A percentile compares a stretch with the other conserved stretches of the same genome.
These are phyloP conservation scores for Gortyna flavago DNA, from an alignment of 2,888 invertebrate genomes.

Conservation along the genomic window DNA sequence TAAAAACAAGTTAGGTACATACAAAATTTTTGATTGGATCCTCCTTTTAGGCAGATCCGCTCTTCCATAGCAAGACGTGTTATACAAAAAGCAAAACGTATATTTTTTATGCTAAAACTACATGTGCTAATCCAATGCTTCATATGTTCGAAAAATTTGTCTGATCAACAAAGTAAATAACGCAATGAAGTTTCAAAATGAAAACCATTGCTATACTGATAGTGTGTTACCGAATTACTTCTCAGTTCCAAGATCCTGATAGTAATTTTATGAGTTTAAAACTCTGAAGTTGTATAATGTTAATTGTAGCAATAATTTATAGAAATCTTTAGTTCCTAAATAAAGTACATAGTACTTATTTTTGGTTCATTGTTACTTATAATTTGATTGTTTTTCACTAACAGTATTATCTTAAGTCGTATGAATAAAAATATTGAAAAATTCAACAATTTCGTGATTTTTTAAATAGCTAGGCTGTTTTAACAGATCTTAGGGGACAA, in stretches of 20 bases:
- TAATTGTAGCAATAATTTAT: neutral
- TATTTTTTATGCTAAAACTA: too few species aligned
- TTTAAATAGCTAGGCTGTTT: neutral
- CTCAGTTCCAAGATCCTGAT: neutral
- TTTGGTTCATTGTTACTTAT: constrained; percentile 10
- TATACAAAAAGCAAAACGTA: too few species aligned
- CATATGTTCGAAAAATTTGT: neutral
- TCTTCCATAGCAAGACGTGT: too few species aligned
- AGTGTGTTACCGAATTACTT: neutral
- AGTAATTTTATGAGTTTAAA: constrained; percentile 2
- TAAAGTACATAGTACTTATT: constrained; percentile 37
- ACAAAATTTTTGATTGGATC: too few species aligned
- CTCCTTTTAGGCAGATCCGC: too few species aligned
- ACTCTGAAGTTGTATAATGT: constrained; percentile 15
- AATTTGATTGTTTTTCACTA: constrained; percentile 39
- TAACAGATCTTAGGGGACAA: neutral
- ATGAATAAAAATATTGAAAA: constrained; percentile 11
- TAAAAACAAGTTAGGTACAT: too few species aligned
- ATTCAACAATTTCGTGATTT: neutral
- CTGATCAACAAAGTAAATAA: neutral
- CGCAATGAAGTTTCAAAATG: neutral
- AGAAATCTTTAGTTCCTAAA: constrained; percentile 43
- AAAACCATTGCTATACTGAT: too few species aligned
- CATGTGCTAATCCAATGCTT: neutral
- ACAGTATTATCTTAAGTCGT: constrained; percentile 59